Evolutionary conservation across 2,888 invertebrate genomes (phyloP).

Genomic region (Melanostoma mellinum): DNA sequence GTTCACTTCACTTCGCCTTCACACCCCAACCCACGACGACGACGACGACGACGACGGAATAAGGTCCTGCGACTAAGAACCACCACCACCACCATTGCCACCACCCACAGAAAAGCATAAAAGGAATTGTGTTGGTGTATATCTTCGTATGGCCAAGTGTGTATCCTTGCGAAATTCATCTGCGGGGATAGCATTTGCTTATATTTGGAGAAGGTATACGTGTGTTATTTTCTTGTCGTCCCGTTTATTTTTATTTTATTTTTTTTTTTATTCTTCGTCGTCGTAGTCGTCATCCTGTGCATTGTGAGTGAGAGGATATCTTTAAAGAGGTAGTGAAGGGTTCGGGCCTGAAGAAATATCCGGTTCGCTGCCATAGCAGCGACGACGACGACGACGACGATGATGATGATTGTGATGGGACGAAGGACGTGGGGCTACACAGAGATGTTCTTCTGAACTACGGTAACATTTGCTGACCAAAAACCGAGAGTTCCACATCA

Average conservation of each 20-base stretch:
- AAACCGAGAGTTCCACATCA: constrained; percentile 73
- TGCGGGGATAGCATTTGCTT: constrained; percentile 69
- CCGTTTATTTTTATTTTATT: constrained; percentile 33
- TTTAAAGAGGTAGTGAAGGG: constrained; percentile 73
- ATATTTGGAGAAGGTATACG: constrained; percentile 72
- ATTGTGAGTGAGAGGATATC: constrained; percentile 70
- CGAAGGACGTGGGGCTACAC: constrained; percentile 10
- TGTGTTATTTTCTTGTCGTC: constrained; percentile 72
- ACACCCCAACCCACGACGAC: constrained; percentile 35
- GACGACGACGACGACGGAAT: constrained; percentile 10
- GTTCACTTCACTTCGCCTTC: constrained; percentile 74
- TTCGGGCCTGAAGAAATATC: constrained; percentile 72
- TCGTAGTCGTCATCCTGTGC: constrained; percentile 60
- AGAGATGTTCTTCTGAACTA: constrained; percentile 55
- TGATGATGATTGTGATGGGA: constrained; percentile 34
- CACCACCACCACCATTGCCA: constrained; percentile 52
- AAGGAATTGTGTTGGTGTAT: constrained; percentile 68
- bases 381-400: constrained; percentile 22
- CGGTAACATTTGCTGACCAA: constrained; percentile 73
- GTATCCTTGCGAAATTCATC: constrained; percentile 73
- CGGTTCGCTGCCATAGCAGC: constrained; percentile 68
- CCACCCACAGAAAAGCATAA: constrained; percentile 64
- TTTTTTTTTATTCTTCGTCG: constrained; percentile 29
- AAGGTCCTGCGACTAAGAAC: constrained; percentile 39
- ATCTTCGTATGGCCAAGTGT: constrained; percentile 69